Evolutionary conservation across 2,888 invertebrate species (phyloP), one percentile per base, ranked within the genome.

Genomic region (Caenorhabditis virilis): DNA sequence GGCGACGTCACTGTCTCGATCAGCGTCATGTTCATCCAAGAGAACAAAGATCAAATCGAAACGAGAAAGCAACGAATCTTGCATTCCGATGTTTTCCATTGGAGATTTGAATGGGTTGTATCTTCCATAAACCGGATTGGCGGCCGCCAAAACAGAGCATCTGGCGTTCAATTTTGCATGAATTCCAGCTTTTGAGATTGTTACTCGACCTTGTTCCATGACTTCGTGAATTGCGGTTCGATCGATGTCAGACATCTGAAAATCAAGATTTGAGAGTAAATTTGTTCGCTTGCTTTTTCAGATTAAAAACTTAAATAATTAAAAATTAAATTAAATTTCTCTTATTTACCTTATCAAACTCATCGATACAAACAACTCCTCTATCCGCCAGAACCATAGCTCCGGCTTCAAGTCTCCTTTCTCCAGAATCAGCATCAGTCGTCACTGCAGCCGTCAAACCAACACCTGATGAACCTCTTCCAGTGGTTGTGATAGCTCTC

Each of bases 331-430:
- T 25, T 15, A 16, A 23, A 20, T 50, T 16, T 50, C 26, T 30
- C 30, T 30, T 30, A n/a, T n/a, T n/a, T n/a, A 82, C 82, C 74
- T 87, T 87, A 87, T 98, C 98, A 85, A 98, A 98, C 86, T 98
- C 98, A 85, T 98, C 94, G 75, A 89, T 89, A 84, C 97, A 98
- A 45, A 98, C 97, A 46, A 97, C 91, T 25, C 97, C 97, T 60
- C 97, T 88, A 86, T 98, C 98, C 0, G 95, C 98, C 35, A 98
- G 85, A n/a, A 98, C 98, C 98, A 98, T 98, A 55, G 98, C 98
- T 69, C 98, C 98, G 0, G 97, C 98, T 52, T 81, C 81, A n/a
- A 81, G 70, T 26, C 78, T 74, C 18, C 81, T 68, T 36, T 73
- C 73, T 25, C 73, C 87, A 1, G 93, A 93, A 83, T 98, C 98